phyloP scores from a whole-genome alignment of 30 jellyfish, hydroid and myxozoan genomes.

The Sanderia malayensis region DNA sequence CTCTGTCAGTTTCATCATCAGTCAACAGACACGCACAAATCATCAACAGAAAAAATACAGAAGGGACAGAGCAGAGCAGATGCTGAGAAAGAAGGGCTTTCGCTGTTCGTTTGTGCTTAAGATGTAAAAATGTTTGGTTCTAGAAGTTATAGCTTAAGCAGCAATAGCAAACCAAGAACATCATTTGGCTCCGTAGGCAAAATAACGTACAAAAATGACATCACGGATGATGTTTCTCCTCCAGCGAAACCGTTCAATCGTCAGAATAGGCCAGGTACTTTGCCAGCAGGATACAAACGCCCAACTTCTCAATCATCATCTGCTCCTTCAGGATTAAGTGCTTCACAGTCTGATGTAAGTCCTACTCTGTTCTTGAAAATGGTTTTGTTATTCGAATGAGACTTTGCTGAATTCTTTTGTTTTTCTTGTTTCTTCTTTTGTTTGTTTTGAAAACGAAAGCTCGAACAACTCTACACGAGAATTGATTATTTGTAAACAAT shows the following conservation, averaged over 20 bases:
- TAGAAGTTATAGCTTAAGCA: constrained; percentile 51
- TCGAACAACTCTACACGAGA: no score
- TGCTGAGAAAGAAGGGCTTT: no score
- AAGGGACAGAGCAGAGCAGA: no score
- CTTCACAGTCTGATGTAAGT: constrained; percentile 49
- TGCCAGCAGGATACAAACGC: constrained; percentile 60
- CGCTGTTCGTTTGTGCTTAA: no score
- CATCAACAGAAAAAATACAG: no score
- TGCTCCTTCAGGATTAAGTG: constrained; percentile 21
- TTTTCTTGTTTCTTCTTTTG: no score
- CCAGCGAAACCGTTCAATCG: constrained; percentile 57
- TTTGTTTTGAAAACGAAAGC: no score
- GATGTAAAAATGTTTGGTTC: constrained; percentile 43
- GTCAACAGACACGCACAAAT: no score
- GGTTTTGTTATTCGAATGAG: background rate
- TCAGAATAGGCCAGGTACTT: constrained; percentile 53
- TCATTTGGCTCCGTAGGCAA: constrained; percentile 29
- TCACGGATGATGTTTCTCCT: constrained; percentile 43
- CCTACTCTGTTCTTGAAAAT: background rate
- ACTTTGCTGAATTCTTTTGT: no score
- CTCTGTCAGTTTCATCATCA: no score
- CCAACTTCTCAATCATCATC: constrained; percentile 45
- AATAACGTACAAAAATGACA: constrained; percentile 49
- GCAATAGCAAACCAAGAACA: constrained; percentile 2
- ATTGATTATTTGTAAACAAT: no score